Evolutionary conservation across 2,113 vertebrate genomes (phyloP).

Genomic region (Pelusios castaneus): DNA sequence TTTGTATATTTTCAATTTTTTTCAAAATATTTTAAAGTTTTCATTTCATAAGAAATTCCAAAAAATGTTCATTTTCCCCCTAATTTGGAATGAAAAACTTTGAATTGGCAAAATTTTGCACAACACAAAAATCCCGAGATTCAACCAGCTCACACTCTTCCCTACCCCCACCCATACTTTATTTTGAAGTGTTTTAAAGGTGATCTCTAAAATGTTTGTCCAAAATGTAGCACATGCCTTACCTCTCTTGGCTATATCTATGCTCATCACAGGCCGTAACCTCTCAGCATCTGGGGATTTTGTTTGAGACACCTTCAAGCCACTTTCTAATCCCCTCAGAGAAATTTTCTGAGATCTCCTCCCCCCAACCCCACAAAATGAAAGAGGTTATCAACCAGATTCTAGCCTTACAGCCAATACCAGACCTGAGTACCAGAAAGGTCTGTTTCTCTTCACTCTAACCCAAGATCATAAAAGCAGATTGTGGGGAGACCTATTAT

Average conservation of each 20-base stretch:
- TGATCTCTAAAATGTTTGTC: conserved; percentile 4
- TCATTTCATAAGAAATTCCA: not conserved
- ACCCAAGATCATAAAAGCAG: conserved; percentile 4
- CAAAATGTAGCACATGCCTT: conserved; percentile 31
- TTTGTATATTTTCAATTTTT: not conserved
- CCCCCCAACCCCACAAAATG: not conserved
- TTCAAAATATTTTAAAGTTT: not conserved
- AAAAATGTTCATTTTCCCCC: not conserved
- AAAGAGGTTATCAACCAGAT: not conserved
- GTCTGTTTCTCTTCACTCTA: not conserved
- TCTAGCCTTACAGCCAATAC: not conserved
- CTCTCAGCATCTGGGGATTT: not conserved
- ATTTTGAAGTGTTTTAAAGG: conserved; percentile 49
- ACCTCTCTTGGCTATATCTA: not conserved
- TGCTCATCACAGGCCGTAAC: conserved; percentile 4
- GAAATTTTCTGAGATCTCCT: not conserved
- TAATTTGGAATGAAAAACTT: not conserved
- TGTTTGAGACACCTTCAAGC: not conserved
- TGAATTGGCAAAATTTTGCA: conserved; percentile 28
- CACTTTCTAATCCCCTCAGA: not conserved
- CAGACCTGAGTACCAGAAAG: conserved; percentile 8
- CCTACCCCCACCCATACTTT: not conserved
- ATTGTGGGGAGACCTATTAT: not conserved
- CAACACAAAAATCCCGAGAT: not conserved
- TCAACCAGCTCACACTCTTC: conserved; percentile 17